Percentiles rank a stretch among this genome's conserved stretches.
These are phyloP conservation scores for Lytechinus pictus DNA, from an alignment of 35 echinoderm and acorn worm genomes.

Conservation along the genomic window DNA sequence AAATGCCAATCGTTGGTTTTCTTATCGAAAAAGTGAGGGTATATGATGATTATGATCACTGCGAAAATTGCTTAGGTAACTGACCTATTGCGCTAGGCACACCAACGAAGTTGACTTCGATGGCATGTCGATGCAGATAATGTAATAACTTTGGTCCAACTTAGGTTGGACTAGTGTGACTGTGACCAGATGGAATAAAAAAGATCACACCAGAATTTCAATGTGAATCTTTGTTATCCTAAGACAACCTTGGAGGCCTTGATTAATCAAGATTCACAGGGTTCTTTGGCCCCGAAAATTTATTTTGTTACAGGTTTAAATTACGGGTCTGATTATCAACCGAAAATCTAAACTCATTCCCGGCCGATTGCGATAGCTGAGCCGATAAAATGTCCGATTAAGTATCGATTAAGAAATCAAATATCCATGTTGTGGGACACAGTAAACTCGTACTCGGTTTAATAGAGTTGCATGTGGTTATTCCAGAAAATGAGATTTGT, in stretches of 20 bases:
- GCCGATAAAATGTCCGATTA: neutral
- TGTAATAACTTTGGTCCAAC: too few relatives aligned
- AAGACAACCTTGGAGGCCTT: neutral
- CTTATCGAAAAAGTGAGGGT: too few relatives aligned
- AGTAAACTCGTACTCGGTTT: neutral
- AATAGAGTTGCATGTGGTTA: neutral
- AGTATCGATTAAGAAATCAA: constrained; percentile 14
- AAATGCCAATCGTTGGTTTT: too few relatives aligned
- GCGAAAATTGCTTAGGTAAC: too few relatives aligned
- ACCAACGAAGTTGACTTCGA: too few relatives aligned
- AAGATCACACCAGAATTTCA: too few relatives aligned
- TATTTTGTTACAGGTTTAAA: neutral
- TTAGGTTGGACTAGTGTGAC: too few relatives aligned
- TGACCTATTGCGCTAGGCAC: too few relatives aligned
- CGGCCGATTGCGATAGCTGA: neutral
- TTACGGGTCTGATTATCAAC: neutral
- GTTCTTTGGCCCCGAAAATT: neutral
- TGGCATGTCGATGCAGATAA: too few relatives aligned
- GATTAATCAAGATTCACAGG: neutral
- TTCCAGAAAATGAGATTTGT: neutral
- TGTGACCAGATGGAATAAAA: too few relatives aligned
- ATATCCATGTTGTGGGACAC: neutral
- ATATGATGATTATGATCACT: too few relatives aligned
- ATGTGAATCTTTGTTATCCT: neutral
- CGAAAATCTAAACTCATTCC: neutral